Evolutionary conservation across 2,888 invertebrate species (phyloP).

Genomic region (Blera fallax): DNA sequence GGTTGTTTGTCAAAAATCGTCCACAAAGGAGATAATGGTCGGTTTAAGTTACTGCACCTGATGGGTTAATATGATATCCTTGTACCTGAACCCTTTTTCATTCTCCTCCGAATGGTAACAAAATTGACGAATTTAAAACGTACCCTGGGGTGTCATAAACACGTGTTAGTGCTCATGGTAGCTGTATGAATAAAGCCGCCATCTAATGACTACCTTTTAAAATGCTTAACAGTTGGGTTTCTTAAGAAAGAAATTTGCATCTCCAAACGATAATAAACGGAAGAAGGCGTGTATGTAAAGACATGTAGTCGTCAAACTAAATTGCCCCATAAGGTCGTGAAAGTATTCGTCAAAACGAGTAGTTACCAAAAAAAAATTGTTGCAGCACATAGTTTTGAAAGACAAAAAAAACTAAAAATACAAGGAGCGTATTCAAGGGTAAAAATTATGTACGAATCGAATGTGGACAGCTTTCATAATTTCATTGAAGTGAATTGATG

Average conservation of each 20-base stretch:
- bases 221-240: background rate
- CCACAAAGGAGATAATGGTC: constrained; percentile 55
- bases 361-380: constrained; percentile 52
- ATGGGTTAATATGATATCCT: constrained; percentile 24
- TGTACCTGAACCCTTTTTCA: constrained; percentile 42
- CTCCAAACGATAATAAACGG: constrained; percentile 56
- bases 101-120: constrained; percentile 4
- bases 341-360: constrained; percentile 39
- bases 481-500: too few species aligned
- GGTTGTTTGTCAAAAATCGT: background rate
- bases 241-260: constrained; percentile 47
- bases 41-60: constrained; percentile 63
- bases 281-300: constrained; percentile 53
- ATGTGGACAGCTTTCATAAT: too few species aligned
- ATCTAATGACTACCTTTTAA: background rate
- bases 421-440: too few species aligned
- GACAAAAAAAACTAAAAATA: too few species aligned
- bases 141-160: constrained; percentile 66
- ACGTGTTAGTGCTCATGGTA: constrained; percentile 42
- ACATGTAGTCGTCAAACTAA: constrained; percentile 31
- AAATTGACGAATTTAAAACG: constrained; percentile 55
- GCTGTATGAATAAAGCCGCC: constrained; percentile 1
- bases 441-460: too few species aligned
- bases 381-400: constrained; percentile 4
- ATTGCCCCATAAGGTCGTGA: constrained; percentile 62